Base-by-base conservation (phyloP, 2,888 invertebrate genomes). In the Clunio marinus region DNA sequence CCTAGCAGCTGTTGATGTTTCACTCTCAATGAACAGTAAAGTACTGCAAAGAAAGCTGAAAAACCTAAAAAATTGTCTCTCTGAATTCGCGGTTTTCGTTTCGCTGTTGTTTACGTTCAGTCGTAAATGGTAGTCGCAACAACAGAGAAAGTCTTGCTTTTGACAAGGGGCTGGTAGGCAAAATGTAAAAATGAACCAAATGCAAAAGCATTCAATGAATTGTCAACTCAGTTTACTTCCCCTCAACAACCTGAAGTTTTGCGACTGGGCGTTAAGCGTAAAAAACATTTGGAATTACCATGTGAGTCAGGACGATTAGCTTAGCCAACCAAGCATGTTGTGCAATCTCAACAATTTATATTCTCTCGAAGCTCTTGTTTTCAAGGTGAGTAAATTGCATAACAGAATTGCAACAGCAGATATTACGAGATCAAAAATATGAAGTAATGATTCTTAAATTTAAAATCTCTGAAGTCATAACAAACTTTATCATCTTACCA, bases 11-110 rank as follows among this genome's bases (percentile, higher is more conserved):
- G 8, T 7, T 41, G 63, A 63, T 63, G 63, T 63, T 63, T 63
- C 63, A 63, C 63, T 63, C 46, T 63, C 63, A 63, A 28, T 63
- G 63, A 46, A 7, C 45, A 22, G 37, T 63, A 63, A 37, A 37
- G 45, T 28, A 63, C 63, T 63, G 63, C 22, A 63, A 46, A 46
- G 46, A 63, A 63, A 60, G 41, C 25, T 57, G 24, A 25, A 27
- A 51, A 27, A 57, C 24, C 8, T 27, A 57, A 27, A 57, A 13
- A 57, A 8, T 57, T 24, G n/a, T n/a, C n/a, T n/a, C n/a, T 27
- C 25, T 13, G 57, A 15, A 27, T 24, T 57, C 27, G 27, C 57
- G 24, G 25, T 51, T 22, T 5, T 51, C 22, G 51, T 20, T 2
- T 20, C 10, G n/a, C 22, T 51, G n/a, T 51, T 51, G 51, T 51